A percentile compares a stretch with the other conserved stretches of the same genome.
Conservation (phyloP, 1,140 invertebrate genomes). For the Hypsibius dujardini region DNA sequence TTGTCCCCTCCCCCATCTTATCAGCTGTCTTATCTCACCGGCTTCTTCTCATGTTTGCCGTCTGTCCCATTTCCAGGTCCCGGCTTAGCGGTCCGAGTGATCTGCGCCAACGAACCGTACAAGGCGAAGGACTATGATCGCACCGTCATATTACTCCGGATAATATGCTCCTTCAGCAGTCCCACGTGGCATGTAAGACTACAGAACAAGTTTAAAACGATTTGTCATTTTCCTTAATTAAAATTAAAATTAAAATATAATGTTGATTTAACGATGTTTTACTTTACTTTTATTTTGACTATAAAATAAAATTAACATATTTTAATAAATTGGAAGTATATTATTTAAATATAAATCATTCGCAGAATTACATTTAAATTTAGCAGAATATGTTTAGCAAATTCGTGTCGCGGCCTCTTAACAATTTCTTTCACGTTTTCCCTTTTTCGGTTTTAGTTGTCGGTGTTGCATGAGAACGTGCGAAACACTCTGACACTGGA, state of each 20-base stretch:
- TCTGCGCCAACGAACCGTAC: slow-evolving; percentile 89
- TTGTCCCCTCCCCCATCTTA: slow-evolving; percentile 62
- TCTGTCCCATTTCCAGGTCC: slow-evolving; percentile 32
- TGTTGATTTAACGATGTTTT: neutral
- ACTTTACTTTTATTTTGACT: neutral
- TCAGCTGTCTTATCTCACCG: slow-evolving; percentile 21
- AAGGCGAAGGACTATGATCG: slow-evolving; percentile 60
- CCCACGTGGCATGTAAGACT: slow-evolving; percentile 8
- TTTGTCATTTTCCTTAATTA: neutral
- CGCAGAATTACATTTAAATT: too few species aligned
- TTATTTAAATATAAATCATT: neutral
- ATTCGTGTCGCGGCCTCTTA: neutral
- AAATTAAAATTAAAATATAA: neutral
- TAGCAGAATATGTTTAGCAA: too few species aligned
- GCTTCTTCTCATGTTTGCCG: neutral
- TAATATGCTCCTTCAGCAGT: neutral
- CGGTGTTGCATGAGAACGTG: slow-evolving; percentile 70
- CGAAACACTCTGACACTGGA: slow-evolving; percentile 56
- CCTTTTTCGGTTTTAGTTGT: slow-evolving; percentile 42
- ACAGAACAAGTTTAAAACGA: too few species aligned
- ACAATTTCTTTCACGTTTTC: too few species aligned
- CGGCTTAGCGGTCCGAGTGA: slow-evolving; percentile 77
- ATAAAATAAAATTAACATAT: neutral
- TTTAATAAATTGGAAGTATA: slow-evolving; percentile 13
- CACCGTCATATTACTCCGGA: slow-evolving; percentile 8